Percentiles rank a stretch among this genome's conserved stretches.
Evolutionary conservation across 2,888 invertebrate genomes (phyloP).

Genomic region (Acanthosepion esculentum): DNA sequence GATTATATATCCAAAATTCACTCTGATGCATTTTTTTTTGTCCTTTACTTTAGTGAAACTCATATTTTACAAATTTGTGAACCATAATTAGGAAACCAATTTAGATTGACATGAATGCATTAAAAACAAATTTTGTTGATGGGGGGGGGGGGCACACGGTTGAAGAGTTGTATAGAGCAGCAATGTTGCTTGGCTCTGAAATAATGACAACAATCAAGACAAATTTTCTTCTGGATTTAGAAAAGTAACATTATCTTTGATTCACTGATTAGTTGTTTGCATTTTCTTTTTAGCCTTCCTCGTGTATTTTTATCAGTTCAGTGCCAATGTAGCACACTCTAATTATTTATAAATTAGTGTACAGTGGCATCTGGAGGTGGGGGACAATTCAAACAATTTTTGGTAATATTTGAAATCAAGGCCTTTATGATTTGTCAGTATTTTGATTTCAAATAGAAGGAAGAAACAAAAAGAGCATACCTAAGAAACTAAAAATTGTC

Average conservation of each 20-base stretch:
- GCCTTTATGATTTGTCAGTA: no score
- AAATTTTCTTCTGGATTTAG: neutral
- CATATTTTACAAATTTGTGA: neutral
- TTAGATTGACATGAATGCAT: neutral
- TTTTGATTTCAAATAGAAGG: no score
- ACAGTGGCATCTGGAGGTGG: no score
- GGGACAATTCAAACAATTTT: no score
- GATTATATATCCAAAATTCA: no score
- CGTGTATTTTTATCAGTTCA: no score
- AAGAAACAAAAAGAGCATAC: neutral
- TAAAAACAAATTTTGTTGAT: no score
- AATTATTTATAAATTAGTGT: no score
- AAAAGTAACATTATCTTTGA: neutral
- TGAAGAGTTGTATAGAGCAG: neutral
- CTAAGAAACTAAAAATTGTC: neutral
- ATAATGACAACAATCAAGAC: neutral
- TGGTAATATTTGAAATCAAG: no score
- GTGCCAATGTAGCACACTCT: no score
- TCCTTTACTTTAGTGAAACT: neutral
- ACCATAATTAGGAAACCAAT: neutral
- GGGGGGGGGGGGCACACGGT: no score
- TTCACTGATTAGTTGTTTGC: neutral
- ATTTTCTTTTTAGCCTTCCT: neutral
- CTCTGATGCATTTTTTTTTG: neutral
- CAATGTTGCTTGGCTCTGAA: neutral